Base-by-base conservation (phyloP, 2,888 invertebrate genomes). In the Chymomyza amoena region DNA sequence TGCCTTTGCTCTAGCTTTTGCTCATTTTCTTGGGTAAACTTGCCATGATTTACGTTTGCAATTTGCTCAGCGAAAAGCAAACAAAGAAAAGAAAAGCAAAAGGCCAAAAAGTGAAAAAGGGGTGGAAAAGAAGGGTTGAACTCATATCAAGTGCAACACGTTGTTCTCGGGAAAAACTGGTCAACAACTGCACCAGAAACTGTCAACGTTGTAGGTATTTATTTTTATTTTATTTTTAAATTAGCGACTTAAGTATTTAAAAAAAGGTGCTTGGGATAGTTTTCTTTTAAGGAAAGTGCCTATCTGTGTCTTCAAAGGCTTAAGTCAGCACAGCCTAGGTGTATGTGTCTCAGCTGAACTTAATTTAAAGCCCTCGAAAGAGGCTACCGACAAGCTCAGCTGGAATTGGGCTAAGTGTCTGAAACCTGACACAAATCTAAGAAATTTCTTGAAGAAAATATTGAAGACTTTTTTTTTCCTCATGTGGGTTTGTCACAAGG, bases 141-240 rank as follows among this genome's bases (percentile, higher is more conserved):
- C 59, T 61, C 61, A 72, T 72, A 69, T 73, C 76, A 81, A 84
- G 75, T 81, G 85, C 82, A 87, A 87, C 87, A 87, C 74, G 77
- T 84, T 79, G 77, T 66, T 70, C 70, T 63, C 32, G 52, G 52
- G 13, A 68, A 61, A 45, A 45, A 7, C 7, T 6, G 32, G 32
- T 32, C 32, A 32, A 32, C 32, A 32, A 32, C 32, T 7, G 7
- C 32, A 32, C 1, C 32, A 32, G 32, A 0, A 32, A 9, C 32
- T 32, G 32, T 32, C 32, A 32, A 32, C 39, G 39, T 13, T 13
- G 13, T 13, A 45, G 2, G 13, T 13, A 45, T 13, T 45, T 4
- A 45, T 10, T 39, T 4, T 1, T 9, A 4, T 0, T 32, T 32
- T 32, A 13, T 45, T 13, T 45, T 45, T 13, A 45, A 45, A 45